Conservation (phyloP, 2,888 invertebrate species). For the Megaustenia siamemsis region DNA sequence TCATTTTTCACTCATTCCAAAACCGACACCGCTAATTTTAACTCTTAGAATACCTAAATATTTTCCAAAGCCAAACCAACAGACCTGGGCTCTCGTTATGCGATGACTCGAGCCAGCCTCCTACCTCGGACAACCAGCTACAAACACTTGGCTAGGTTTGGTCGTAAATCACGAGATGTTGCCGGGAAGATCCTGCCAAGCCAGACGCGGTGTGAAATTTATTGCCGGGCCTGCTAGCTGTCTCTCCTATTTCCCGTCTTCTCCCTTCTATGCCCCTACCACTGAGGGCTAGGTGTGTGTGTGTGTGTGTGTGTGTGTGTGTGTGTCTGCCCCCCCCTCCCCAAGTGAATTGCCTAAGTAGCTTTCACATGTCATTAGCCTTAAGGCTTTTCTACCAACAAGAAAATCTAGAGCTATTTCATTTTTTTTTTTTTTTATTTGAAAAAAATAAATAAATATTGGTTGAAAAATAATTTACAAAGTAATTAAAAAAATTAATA, state of each 20-base stretch:
- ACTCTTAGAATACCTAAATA: conserved; percentile 22
- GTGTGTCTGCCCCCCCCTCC: background rate
- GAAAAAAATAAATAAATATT: too few relatives aligned
- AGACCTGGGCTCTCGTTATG: background rate
- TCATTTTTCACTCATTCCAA: background rate
- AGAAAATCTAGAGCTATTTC: too few relatives aligned
- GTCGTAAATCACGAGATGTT: conserved; percentile 10
- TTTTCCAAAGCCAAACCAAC: background rate
- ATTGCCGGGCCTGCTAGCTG: conserved; percentile 45
- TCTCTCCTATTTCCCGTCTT: background rate
- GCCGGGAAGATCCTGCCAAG: conserved; percentile 31
- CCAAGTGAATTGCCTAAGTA: background rate
- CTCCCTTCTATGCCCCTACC: too few relatives aligned
- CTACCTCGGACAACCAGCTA: conserved; percentile 16
- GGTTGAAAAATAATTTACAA: too few relatives aligned
- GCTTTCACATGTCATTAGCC: background rate
- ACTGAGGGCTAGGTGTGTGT: too few relatives aligned
- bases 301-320: too few relatives aligned
- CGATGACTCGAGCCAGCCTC: conserved; percentile 7
- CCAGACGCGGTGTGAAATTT: conserved; percentile 55
- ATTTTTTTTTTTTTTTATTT: too few relatives aligned
- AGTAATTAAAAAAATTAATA: too few relatives aligned
- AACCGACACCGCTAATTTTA: conserved; percentile 1
- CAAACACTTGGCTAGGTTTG: conserved; percentile 31
- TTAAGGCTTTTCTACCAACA: background rate